phyloP scores from a whole-genome alignment of 2,888 invertebrate species.

The Ischnura elegans region DNA sequence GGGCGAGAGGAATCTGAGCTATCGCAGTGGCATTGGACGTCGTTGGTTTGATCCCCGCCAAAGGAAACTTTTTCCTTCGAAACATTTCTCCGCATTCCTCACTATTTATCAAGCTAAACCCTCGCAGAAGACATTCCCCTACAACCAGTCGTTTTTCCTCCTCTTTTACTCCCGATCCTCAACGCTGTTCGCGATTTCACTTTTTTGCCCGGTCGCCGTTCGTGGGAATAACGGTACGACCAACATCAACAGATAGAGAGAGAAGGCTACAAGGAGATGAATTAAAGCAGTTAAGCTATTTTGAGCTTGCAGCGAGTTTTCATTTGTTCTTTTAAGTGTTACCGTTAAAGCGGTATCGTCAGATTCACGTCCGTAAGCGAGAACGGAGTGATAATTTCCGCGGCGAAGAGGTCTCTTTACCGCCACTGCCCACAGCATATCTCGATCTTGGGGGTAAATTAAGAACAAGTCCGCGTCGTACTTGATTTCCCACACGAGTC shows the following conservation, averaged over 20 bases:
- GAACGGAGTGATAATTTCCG: neutral
- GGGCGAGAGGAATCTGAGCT: too few relatives aligned
- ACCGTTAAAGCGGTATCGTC: neutral
- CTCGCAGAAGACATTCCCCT: neutral
- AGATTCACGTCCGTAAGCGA: neutral
- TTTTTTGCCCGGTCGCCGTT: neutral
- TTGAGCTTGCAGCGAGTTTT: neutral
- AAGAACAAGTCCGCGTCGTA: neutral
- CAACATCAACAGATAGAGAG: neutral
- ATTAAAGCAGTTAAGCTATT: neutral
- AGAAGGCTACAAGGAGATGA: neutral
- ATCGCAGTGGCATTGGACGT: too few relatives aligned
- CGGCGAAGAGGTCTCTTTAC: neutral
- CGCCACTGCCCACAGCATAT: neutral
- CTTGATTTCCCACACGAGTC: neutral
- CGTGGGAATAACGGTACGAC: slow-evolving; percentile 10
- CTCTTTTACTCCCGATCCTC: neutral
- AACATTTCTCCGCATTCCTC: too few relatives aligned
- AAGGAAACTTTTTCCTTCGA: too few relatives aligned
- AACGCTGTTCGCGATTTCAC: neutral
- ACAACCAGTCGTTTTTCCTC: neutral
- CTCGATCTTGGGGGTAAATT: neutral
- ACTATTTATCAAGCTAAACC: too few relatives aligned
- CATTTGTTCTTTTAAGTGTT: neutral
- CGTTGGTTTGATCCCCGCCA: too few relatives aligned